Conservation (phyloP, 2,113 vertebrate genomes). For the Boulengeromyrus knoepffleri region DNA sequence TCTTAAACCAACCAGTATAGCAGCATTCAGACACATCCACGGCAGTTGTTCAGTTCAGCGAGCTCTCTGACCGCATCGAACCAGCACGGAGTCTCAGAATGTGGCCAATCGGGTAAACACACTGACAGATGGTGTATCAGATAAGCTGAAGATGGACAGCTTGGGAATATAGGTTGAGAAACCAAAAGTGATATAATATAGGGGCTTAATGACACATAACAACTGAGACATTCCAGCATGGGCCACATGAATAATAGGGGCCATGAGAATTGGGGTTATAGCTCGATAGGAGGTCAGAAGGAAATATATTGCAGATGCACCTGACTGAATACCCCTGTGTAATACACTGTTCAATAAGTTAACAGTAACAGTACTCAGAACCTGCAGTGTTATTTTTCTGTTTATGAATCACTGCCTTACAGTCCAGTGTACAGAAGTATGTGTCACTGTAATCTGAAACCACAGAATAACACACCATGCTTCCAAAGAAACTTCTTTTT, state of each 20-base stretch:
- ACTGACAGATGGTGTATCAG: background rate
- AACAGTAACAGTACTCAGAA: background rate
- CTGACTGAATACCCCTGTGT: background rate
- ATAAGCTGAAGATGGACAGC: background rate
- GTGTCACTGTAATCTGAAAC: background rate
- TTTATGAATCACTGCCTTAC: background rate
- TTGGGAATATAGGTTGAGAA: background rate
- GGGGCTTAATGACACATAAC: background rate
- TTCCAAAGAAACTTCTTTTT: background rate
- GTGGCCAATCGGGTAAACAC: background rate
- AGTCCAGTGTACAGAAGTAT: background rate
- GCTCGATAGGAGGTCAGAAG: background rate
- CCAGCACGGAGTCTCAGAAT: background rate
- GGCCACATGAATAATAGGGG: background rate
- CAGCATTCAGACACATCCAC: background rate
- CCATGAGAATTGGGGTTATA: background rate
- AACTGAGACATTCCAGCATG: background rate
- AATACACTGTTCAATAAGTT: background rate
- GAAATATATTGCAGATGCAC: background rate
- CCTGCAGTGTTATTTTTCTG: background rate
- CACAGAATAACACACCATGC: background rate
- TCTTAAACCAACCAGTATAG: background rate
- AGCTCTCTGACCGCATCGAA: background rate
- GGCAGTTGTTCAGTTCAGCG: background rate
- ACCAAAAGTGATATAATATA: background rate